Evolutionary conservation across 2,797 vertebrate species (phyloP), one percentile per base, ranked within the genome.

Genomic region (Siniperca undulata): DNA sequence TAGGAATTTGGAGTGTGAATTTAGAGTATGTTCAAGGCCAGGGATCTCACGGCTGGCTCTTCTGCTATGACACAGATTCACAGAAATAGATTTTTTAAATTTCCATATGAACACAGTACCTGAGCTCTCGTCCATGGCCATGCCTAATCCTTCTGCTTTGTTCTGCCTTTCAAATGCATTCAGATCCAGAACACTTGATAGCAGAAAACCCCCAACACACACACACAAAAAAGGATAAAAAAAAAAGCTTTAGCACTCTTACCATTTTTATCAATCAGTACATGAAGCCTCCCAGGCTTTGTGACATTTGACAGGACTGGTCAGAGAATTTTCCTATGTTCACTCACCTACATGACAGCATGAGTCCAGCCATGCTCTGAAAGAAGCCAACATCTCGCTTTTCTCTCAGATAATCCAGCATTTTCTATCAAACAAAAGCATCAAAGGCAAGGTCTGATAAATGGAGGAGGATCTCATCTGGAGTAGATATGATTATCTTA

Each of bases 111-210:
- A 90, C 79, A 71, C 81, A 80, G 66, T 97, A 99, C 98, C 98
- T 97, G 97, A 97, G 93, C 96, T 97, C 88, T 99, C 97, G 75
- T 98, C 97, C 66, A 95, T 97, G 83, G 96, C 96, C 96, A 98
- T 97, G 83, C 97, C 97, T 92, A 99, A 97, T 92, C 97, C 97
- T 92, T 99, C 98, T 13, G 97, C 98, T 96, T 99, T 99, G 94
- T 99, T 99, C 93, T 99, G 97, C 86, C 98, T 96, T 93, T 99
- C 98, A 91, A 99, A 99, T 4, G 97, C 97, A 83, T 98, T 99
- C 86, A 99, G 95, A 94, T 99, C 98, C 85, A 99, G 96, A 89
- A 99, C 98, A 69, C 98, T 99, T 90, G 4, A 81, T 81, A 56
- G 22, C 34, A 84, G 55, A 77, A 74, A 62, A 59, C 14, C 44